These are phyloP conservation scores for Halisarca cf. caerulea DNA, from an alignment of 37 sponge, comb jelly and placozoan genomes.

Conservation along the genomic window DNA sequence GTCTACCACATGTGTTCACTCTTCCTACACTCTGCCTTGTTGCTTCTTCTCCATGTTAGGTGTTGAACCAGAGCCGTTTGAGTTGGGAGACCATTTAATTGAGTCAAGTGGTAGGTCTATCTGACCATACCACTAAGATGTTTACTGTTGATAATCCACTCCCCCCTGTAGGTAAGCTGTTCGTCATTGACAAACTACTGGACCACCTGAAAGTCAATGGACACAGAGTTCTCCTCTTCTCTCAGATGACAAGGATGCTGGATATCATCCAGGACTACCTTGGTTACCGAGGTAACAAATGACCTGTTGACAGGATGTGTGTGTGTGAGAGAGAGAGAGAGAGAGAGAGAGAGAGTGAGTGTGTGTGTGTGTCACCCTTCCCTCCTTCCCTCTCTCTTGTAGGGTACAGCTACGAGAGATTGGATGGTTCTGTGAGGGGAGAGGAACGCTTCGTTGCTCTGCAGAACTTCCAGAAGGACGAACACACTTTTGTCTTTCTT, in stretches of 20 bases:
- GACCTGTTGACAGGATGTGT: not conserved
- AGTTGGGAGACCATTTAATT: constrained; percentile 86
- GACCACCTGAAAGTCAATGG: constrained; percentile 59
- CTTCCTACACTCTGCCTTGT: too few species aligned
- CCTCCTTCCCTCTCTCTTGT: not conserved
- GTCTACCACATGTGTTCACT: too few species aligned
- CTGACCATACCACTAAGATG: too few species aligned
- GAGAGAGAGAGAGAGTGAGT: too few species aligned
- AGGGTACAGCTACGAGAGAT: constrained; percentile 85
- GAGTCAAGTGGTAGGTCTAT: constrained; percentile 72
- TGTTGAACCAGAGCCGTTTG: constrained; percentile 93
- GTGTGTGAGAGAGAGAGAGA: too few species aligned
- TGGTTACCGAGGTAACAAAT: constrained; percentile 34
- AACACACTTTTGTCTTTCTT: constrained; percentile 81
- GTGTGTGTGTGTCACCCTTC: too few species aligned
- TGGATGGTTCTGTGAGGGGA: constrained; percentile 93
- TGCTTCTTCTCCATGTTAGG: too few species aligned
- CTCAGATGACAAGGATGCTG: constrained; percentile 88
- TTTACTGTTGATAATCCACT: not conserved
- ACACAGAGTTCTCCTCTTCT: constrained; percentile 87
- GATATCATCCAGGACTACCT: constrained; percentile 95
- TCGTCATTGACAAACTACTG: constrained; percentile 67
- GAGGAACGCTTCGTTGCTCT: constrained; percentile 88
- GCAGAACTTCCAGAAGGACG: constrained; percentile 72
- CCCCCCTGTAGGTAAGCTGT: constrained; percentile 55